Evolutionary conservation across 2,888 invertebrate genomes (phyloP), one percentile per base, ranked within the genome.

Genomic region (Resseliella maxima): DNA sequence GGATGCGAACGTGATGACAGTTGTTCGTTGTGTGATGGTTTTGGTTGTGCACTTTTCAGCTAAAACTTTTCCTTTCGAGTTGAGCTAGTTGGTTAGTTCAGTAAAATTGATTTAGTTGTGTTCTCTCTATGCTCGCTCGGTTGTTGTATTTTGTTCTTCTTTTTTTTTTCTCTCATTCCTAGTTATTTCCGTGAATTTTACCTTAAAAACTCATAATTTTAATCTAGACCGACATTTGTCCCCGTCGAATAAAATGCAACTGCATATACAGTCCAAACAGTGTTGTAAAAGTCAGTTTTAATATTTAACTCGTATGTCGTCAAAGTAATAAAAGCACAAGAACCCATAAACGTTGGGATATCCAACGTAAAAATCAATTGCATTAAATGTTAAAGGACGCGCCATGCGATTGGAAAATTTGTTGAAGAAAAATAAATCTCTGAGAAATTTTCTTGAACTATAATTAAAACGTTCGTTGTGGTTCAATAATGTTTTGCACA

Each of bases 381-480:
- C 72, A 72, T 8, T 72, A 31, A 31, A 72, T 8, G 6, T 31
- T 31, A 35, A 72, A 15, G 46, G n/a, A n/a, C n/a, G n/a, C n/a
- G n/a, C n/a, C 41, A 27, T 72, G 72, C 31, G 72, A 72, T 31
- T 72, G 31, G 18, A 72, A 72, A 27, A 31, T 72, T 50, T 50
- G 46, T 41, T 50, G 59, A 24, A 59, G 18, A 50, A 50, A 50
- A 15, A 59, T n/a, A 59, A 72, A 72, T 72, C 72, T 31, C 2
- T 50, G 24, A 2, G 1, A 31, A 72, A 72, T 31, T 31, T 35
- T n/a, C 83, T 38, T 83, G 10, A 38, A 83, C 38, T 38, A 83
- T 83, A 83, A 83, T 83, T 83, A 83, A 83, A 38, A 83, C 38
- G 83, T 83, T 83, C 38, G 36, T 38, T 12, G 83, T 38, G 83